Evolutionary conservation across 1,140 invertebrate species (phyloP).

Genomic region (Himalopsyche phryganea): DNA sequence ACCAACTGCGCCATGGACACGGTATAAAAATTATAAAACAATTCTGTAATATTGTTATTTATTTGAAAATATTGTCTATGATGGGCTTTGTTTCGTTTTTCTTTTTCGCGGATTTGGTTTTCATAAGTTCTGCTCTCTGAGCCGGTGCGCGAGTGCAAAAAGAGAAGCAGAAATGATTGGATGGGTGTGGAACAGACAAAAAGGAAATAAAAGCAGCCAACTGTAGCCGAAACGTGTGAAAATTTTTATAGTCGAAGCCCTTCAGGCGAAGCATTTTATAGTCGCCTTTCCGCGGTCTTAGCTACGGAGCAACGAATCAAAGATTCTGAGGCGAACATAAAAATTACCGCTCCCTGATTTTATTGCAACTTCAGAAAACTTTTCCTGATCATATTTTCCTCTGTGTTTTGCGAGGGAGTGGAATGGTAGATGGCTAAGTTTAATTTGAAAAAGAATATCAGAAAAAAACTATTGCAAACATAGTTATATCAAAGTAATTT

Average conservation of each 20-base stretch:
- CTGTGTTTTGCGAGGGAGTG: too few species aligned
- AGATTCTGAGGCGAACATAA: conserved; percentile 26
- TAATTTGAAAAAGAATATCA: too few species aligned
- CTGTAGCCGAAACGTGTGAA: conserved; percentile 24
- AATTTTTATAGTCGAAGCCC: conserved; percentile 28
- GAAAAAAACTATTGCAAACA: too few species aligned
- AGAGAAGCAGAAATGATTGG: conserved; percentile 5
- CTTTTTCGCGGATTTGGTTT: neutral
- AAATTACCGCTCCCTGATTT: conserved; percentile 31
- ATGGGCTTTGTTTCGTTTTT: too few species aligned
- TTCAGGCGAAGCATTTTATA: conserved; percentile 21
- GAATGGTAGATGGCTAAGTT: too few species aligned
- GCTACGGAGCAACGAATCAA: conserved; percentile 17
- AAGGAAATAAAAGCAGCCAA: conserved; percentile 18
- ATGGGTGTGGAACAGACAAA: conserved; percentile 21
- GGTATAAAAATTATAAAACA: too few species aligned
- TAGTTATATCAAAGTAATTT: too few species aligned
- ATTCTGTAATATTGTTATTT: too few species aligned
- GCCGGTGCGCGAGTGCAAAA: neutral
- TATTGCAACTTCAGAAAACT: conserved; percentile 14
- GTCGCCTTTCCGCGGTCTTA: conserved; percentile 11
- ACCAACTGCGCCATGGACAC: too few species aligned
- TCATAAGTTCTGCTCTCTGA: neutral
- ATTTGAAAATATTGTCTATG: too few species aligned
- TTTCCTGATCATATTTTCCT: too few species aligned